Evolutionary conservation across 2,797 vertebrate genomes (phyloP).

Genomic region (Orestias chungarensis): DNA sequence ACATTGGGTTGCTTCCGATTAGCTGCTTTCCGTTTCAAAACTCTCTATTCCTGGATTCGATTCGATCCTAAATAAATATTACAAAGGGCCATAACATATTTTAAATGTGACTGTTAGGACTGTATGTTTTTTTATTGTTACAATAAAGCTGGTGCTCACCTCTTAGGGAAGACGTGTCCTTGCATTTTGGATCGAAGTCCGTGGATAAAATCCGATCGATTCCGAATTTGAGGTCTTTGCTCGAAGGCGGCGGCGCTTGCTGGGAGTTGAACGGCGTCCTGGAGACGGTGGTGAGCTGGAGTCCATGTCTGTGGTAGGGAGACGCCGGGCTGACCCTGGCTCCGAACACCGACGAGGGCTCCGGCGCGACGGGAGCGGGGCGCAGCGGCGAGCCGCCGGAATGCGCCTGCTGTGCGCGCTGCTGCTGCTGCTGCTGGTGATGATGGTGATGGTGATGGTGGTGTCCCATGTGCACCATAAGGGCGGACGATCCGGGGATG

Average conservation of each 20-base stretch:
- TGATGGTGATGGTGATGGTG: conserved; percentile 78
- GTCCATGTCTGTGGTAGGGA: conserved; percentile 85
- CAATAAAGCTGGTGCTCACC: conserved; percentile 78
- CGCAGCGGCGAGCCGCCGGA: conserved; percentile 87
- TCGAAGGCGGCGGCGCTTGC: conserved; percentile 85
- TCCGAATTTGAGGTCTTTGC: conserved; percentile 98
- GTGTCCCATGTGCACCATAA: conserved; percentile 87
- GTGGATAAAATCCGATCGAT: conserved; percentile 96
- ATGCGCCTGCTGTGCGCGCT: conserved; percentile 73
- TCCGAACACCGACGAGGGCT: conserved; percentile 83
- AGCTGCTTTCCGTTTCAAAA: conserved; percentile 37
- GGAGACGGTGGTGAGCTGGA: conserved; percentile 78
- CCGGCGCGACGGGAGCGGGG: conserved; percentile 89
- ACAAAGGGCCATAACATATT: background rate
- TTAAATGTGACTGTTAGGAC: background rate
- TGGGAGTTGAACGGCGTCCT: conserved; percentile 79
- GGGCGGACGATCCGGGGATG: conserved; percentile 84
- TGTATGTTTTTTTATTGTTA: conserved; percentile 11
- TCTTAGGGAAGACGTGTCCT: conserved; percentile 91
- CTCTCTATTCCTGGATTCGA: conserved; percentile 5
- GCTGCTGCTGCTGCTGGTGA: conserved; percentile 38
- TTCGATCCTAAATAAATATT: background rate
- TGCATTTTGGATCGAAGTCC: conserved; percentile 94
- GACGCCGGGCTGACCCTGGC: conserved; percentile 85
- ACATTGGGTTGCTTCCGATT: conserved; percentile 11